Conservation (phyloP, 1,140 invertebrate species). For the Meloidogyne chitwoodi region DNA sequence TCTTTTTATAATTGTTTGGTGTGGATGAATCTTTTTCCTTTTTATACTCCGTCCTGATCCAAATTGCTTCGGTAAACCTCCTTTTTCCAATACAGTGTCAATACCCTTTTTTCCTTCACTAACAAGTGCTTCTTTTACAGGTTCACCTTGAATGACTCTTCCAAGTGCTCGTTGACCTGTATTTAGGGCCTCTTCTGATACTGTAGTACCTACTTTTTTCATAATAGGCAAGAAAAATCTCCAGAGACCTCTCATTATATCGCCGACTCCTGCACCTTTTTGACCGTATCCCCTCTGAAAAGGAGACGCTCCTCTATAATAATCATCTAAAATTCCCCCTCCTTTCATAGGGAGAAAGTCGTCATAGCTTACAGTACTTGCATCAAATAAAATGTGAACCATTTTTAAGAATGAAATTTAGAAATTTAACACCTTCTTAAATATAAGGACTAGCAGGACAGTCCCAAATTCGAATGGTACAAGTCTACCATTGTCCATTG, state of each 20-base stretch:
- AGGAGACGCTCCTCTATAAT: neutral
- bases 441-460: no score
- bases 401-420: no score
- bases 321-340: neutral
- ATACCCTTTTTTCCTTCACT: neutral
- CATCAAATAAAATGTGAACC: no score
- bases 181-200: neutral
- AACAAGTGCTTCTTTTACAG: neutral
- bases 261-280: slow-evolving; percentile 7
- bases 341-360: slow-evolving; percentile 8
- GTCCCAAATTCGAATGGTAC: no score
- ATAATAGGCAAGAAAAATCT: neutral
- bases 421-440: no score
- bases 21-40: neutral
- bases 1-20: neutral
- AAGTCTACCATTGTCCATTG: no score
- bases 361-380: no score
- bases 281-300: no score
- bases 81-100: no score
- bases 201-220: neutral
- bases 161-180: neutral
- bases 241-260: slow-evolving; percentile 6
- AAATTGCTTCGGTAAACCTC: slow-evolving; percentile 5
- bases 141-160: neutral
- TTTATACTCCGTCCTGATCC: neutral